Conservation (phyloP, 2,888 invertebrate species). For the Epinotia brunnichana region DNA sequence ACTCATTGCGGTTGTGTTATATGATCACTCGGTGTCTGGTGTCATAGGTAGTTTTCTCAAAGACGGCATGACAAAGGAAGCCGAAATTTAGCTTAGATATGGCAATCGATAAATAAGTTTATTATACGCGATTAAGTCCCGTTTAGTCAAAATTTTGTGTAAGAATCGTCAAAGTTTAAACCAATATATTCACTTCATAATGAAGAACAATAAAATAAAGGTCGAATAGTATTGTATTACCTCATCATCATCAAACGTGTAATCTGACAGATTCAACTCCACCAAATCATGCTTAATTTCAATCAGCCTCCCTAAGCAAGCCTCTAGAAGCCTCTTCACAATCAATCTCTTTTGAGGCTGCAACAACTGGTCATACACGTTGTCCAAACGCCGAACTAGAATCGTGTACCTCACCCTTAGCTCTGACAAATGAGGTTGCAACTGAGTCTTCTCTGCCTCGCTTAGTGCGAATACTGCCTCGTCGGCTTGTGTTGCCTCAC, state of each 20-base stretch:
- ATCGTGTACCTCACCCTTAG: conserved; percentile 93
- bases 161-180: too few species aligned
- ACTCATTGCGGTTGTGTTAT: too few species aligned
- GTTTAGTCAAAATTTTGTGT: too few species aligned
- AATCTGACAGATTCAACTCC: conserved; percentile 92
- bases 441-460: conserved; percentile 82
- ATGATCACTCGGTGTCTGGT: too few species aligned
- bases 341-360: conserved; percentile 96
- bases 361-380: conserved; percentile 94
- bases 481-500: conserved; percentile 85
- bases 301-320: conserved; percentile 91
- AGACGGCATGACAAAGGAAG: too few species aligned
- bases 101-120: too few species aligned
- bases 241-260: conserved; percentile 91
- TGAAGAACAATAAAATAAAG: too few species aligned
- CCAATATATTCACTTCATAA: too few species aligned
- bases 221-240: conserved; percentile 49
- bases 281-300: conserved; percentile 95
- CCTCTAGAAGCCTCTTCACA: conserved; percentile 89
- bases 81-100: too few species aligned
- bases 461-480: conserved; percentile 85
- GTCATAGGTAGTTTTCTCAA: too few species aligned
- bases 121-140: too few species aligned
- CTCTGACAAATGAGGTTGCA: conserved; percentile 86
- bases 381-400: conserved; percentile 88